phyloP scores from a whole-genome alignment of 2,113 vertebrate genomes.

The Procavia capensis region DNA sequence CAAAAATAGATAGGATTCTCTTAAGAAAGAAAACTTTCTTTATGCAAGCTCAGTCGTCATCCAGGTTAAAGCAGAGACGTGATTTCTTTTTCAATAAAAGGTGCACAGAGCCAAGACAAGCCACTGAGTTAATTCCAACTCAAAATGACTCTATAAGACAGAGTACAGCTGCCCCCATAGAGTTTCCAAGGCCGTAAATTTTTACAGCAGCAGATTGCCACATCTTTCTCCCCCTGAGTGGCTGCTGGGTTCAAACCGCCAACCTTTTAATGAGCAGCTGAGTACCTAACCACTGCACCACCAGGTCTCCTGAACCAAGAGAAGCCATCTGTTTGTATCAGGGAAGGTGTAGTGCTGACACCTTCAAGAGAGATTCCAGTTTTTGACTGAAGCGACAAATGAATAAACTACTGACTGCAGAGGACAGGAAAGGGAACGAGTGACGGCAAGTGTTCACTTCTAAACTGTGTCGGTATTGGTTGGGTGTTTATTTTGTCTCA shows the following conservation, averaged over 20 bases:
- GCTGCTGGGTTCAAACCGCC: not conserved
- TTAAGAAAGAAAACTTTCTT: not conserved
- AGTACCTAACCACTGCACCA: not conserved
- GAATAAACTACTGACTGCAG: not conserved
- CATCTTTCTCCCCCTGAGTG: not conserved
- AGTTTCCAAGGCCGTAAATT: no score
- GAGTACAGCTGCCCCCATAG: not conserved
- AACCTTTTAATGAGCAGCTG: not conserved
- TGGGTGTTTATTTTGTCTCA: not conserved
- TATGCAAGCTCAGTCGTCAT: not conserved
- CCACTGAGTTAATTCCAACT: not conserved
- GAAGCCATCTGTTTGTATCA: not conserved
- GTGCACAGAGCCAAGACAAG: not conserved
- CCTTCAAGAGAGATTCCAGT: not conserved
- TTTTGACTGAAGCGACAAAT: not conserved
- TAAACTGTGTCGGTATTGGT: no score
- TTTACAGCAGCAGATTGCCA: no score
- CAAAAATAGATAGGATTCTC: not conserved
- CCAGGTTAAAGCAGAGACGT: slow-evolving; percentile 21
- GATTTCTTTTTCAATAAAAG: slow-evolving; percentile 45
- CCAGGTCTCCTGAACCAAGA: not conserved
- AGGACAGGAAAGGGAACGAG: not conserved
- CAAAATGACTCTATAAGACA: not conserved
- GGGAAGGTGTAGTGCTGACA: not conserved
- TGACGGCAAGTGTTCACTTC: not conserved